Base-by-base conservation (phyloP, 2,113 vertebrate genomes). In the Thalassarche chlororhynchos region DNA sequence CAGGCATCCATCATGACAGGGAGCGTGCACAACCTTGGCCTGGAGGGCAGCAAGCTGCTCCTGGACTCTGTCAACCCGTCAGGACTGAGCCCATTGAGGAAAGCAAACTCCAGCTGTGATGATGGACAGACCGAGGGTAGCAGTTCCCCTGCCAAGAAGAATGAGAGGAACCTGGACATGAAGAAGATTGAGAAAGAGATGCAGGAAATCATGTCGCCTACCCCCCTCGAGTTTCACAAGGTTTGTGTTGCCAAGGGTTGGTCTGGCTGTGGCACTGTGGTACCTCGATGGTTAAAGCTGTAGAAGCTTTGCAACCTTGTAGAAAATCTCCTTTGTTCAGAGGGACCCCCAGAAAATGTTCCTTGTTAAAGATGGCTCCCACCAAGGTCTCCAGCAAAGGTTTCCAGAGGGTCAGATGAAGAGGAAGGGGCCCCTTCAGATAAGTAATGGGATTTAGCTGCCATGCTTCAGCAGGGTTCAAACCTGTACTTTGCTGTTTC, bases 1-100 rank as follows among this genome's bases (percentile, higher is more conserved):
- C 98, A 99, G 99, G 99, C 99, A 1, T 99, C 99, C 86, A 99
- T 99, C 98, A 99, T 99, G 99, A 99, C 99, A 7, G 99, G 99
- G 82, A 98, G 99, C 1, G 98, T 99, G 52, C 98, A 99, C 61
- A 99, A 98, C 49, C 96, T 99, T 87, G 99, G 99, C 80, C 97
- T 99, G 14, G 99, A 99, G 32, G 98, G 99, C 82, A 98, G 98
- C 70, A 98, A 98, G 90, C 97, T 98, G 60, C 98, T 97, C 40
- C 98, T 99, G 54, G 98, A 99, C 94, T 98, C 98, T 13, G 94
- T 98, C 74, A 98, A 97, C 91, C 97, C 96, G 9, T 96, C 98
- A 2, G 97, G 98, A 81, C 95, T 95, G 80, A 98, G 97, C 93
- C 97, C 98, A 5, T 84, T 98, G 96, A 96, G 98, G 93, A 99